phyloP scores from a whole-genome alignment of 1,140 invertebrate species.

The Pseudomyrmex sp. region DNA sequence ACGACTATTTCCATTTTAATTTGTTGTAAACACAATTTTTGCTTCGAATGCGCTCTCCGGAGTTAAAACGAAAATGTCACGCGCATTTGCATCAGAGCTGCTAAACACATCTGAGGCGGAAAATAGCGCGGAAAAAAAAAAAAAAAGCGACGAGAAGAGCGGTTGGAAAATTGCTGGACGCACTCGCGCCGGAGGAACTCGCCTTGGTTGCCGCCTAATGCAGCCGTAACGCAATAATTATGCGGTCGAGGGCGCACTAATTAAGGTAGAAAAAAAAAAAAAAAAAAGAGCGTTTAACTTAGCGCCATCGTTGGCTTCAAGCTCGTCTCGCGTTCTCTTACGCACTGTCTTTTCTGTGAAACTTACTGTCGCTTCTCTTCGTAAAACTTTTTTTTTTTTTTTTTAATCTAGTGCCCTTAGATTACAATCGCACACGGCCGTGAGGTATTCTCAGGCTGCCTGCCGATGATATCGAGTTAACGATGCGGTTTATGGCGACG shows the following conservation, averaged over 20 bases:
- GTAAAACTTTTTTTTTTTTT: constrained; percentile 1
- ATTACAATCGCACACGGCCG: constrained; percentile 31
- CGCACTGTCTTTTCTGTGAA: neutral
- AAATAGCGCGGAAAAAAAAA: constrained; percentile 24
- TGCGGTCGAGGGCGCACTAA: constrained; percentile 37
- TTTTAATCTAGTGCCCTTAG: neutral
- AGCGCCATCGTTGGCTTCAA: constrained; percentile 1
- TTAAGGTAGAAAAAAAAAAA: constrained; percentile 27
- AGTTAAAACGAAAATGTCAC: constrained; percentile 37
- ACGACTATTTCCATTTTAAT: neutral
- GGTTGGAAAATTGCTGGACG: constrained; percentile 29
- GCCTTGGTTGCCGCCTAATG: constrained; percentile 33
- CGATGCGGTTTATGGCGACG: constrained; percentile 4
- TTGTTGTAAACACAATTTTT: constrained; percentile 14
- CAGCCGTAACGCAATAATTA: constrained; percentile 56
- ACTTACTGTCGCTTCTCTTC: neutral
- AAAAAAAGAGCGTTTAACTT: constrained; percentile 41
- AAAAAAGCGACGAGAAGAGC: neutral
- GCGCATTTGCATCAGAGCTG: neutral
- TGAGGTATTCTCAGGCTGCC: neutral
- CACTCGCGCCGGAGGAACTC: constrained; percentile 15
- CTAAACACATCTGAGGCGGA: constrained; percentile 3
- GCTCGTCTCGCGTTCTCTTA: neutral
- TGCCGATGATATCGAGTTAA: constrained; percentile 38
- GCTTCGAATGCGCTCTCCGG: neutral